Percentiles rank a stretch among this genome's conserved stretches.
These are phyloP conservation scores for Muntiacus reevesi DNA, from an alignment of 2,113 vertebrate species.

Conservation along the genomic window DNA sequence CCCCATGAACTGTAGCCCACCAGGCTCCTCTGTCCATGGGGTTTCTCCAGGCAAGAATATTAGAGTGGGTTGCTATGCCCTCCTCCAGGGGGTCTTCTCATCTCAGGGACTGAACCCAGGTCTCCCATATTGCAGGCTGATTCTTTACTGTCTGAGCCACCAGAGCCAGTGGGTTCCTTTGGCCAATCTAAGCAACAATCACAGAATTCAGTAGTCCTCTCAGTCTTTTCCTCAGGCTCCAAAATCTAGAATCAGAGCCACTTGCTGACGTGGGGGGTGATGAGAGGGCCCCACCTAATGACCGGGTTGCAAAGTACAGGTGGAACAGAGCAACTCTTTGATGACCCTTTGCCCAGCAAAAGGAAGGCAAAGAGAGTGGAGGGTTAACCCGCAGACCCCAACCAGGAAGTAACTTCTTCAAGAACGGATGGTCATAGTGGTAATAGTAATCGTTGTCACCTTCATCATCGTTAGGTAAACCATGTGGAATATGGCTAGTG, in stretches of 20 bases:
- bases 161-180: background rate
- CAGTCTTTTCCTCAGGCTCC: background rate
- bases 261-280: background rate
- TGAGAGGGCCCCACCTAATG: slow-evolving; percentile 25
- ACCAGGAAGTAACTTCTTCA: background rate
- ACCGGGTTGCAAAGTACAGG: slow-evolving; percentile 37
- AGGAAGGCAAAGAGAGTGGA: background rate
- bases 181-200: background rate
- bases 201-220: background rate
- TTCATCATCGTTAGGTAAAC: background rate
- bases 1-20: background rate
- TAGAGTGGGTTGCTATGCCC: background rate
- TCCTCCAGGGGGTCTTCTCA: background rate
- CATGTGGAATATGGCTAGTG: background rate
- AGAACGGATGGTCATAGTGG: background rate
- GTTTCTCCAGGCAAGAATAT: background rate
- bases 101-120: background rate
- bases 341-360: background rate
- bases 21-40: background rate
- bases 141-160: background rate
- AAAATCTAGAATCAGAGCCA: background rate
- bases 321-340: background rate
- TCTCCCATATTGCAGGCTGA: background rate
- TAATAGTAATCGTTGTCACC: background rate
- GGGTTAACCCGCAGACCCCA: background rate